A percentile compares a stretch with the other conserved stretches of the same genome.
phyloP scores from a whole-genome alignment of 2,888 invertebrate genomes.

The Tholera decimalis region DNA sequence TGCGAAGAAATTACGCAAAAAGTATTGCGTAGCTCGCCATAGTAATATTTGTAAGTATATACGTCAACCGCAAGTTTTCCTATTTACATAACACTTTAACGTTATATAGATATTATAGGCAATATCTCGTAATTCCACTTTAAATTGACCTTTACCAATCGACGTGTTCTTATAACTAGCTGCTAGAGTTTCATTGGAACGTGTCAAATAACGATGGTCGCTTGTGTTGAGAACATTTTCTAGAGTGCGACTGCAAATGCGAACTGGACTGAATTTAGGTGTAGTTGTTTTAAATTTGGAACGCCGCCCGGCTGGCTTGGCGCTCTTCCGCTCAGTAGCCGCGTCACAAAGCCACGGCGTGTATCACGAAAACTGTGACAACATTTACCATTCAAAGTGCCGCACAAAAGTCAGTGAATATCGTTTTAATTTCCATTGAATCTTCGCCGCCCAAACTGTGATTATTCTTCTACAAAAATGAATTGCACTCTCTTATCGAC shows the following conservation, averaged over 20 bases:
- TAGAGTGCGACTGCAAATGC: constrained; percentile 72
- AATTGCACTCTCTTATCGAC: constrained; percentile 66
- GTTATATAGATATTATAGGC: constrained; percentile 28
- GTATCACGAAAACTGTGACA: constrained; percentile 76
- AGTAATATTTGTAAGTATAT: too few species aligned
- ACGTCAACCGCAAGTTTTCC: constrained; percentile 12
- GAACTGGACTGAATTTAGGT: constrained; percentile 80
- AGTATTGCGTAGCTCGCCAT: too few species aligned
- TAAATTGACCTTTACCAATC: constrained; percentile 45
- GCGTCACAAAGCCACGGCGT: constrained; percentile 76
- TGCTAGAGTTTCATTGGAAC: constrained; percentile 25
- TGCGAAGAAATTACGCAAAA: constrained; percentile 27
- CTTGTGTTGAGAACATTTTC: constrained; percentile 69
- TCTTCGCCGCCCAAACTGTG: constrained; percentile 48
- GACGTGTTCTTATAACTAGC: constrained; percentile 22
- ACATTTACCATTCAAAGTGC: constrained; percentile 55
- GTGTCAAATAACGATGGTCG: constrained; percentile 70
- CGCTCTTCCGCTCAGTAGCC: constrained; percentile 79
- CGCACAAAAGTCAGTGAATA: constrained; percentile 55
- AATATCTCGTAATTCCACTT: constrained; percentile 31
- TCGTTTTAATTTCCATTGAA: constrained; percentile 33
- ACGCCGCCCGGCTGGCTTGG: constrained; percentile 84
- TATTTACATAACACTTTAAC: constrained; percentile 45
- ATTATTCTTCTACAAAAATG: constrained; percentile 71
- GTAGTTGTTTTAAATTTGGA: constrained; percentile 88